Conservation (phyloP, 2,888 invertebrate genomes). For the Drosophila anomelani region DNA sequence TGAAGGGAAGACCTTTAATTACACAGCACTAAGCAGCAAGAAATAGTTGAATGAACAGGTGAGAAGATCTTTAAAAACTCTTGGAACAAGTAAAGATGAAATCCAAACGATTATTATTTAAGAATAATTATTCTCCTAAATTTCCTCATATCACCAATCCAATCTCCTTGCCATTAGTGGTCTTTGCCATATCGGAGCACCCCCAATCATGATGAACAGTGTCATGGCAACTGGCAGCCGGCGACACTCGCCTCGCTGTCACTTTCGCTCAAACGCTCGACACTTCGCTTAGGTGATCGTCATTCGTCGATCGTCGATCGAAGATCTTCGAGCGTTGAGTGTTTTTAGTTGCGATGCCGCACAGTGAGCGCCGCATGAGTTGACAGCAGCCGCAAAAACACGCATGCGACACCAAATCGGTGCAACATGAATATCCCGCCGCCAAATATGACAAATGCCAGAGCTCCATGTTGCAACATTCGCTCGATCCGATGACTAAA, state of each 20-base stretch:
- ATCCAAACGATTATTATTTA: not conserved
- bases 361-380: conserved; percentile 51
- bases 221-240: conserved; percentile 36
- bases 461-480: conserved; percentile 67
- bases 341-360: conserved; percentile 59
- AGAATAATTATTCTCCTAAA: not conserved
- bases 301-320: not conserved
- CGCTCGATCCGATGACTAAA: conserved; percentile 52
- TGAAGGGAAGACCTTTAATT: conserved; percentile 32
- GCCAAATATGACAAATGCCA: conserved; percentile 80
- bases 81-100: no score
- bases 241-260: conserved; percentile 56
- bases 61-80: not conserved
- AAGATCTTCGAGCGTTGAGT: conserved; percentile 47
- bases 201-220: conserved; percentile 54
- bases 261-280: conserved; percentile 67
- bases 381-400: conserved; percentile 51
- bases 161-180: not conserved
- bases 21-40: conserved; percentile 38
- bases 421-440: conserved; percentile 66
- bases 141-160: not conserved
- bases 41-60: not conserved
- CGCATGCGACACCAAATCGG: conserved; percentile 59
- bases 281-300: conserved; percentile 43
- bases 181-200: conserved; percentile 1